Evolutionary conservation across 2,797 vertebrate species (phyloP).

Genomic region (Leptodactylus fallax): DNA sequence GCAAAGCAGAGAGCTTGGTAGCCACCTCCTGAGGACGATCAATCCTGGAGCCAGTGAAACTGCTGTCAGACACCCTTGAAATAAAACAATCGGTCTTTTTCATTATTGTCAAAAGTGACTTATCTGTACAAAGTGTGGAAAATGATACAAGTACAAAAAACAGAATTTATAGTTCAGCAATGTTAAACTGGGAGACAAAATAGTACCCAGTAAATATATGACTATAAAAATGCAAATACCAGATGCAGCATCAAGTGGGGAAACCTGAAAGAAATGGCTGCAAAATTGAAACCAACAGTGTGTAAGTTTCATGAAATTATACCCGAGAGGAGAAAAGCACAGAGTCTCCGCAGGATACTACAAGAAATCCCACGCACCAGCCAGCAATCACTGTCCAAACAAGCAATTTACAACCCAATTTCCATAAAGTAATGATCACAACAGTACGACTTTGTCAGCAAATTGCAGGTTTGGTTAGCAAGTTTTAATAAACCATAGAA

Average conservation of each 20-base stretch:
- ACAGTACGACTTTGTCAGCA: slow-evolving; percentile 47
- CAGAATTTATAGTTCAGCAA: background rate
- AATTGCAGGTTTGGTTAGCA: slow-evolving; percentile 55
- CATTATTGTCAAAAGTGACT: no score
- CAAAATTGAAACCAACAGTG: slow-evolving; percentile 45
- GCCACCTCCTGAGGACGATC: no score
- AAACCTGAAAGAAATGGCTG: background rate
- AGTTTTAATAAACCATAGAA: slow-evolving; percentile 54
- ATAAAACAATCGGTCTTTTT: no score
- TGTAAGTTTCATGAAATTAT: slow-evolving; percentile 52
- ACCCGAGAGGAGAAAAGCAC: slow-evolving; percentile 30
- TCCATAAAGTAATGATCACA: slow-evolving; percentile 45
- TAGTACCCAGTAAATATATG: background rate
- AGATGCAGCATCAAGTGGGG: background rate
- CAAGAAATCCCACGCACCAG: background rate
- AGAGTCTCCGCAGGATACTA: background rate
- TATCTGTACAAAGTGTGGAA: no score
- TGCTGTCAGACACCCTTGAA: no score
- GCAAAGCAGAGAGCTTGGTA: no score
- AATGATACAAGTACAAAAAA: background rate
- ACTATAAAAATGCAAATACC: slow-evolving; percentile 2
- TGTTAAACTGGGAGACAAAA: background rate
- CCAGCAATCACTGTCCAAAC: slow-evolving; percentile 8
- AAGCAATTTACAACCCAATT: slow-evolving; percentile 48
- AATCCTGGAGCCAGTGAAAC: no score